These are phyloP conservation scores for Ceratotherium simum DNA, from an alignment of 2,113 vertebrate genomes.

Conservation along the genomic window DNA sequence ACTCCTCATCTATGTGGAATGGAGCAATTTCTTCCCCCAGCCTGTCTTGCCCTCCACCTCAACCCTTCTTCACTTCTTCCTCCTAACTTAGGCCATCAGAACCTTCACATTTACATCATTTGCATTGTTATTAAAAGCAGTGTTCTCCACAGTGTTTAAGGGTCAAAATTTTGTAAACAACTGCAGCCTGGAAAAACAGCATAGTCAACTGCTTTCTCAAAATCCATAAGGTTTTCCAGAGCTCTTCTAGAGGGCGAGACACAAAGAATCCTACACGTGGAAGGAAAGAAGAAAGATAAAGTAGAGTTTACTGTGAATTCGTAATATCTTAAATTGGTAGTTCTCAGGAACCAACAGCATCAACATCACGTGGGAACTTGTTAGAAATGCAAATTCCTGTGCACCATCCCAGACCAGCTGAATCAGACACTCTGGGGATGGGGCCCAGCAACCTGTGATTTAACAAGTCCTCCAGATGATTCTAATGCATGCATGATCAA, in stretches of 20 bases:
- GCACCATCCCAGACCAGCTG: neutral
- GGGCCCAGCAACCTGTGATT: neutral
- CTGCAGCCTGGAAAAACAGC: neutral
- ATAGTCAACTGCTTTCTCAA: neutral
- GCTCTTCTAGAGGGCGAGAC: neutral
- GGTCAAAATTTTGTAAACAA: neutral
- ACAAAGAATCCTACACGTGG: neutral
- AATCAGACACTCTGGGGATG: neutral
- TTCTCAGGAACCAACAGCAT: neutral
- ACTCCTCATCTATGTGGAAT: neutral
- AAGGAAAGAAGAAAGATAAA: neutral
- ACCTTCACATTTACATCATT: neutral
- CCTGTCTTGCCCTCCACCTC: neutral
- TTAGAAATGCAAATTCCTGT: neutral
- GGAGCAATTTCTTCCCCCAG: neutral
- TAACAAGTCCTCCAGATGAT: neutral
- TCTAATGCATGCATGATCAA: neutral
- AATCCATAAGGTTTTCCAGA: neutral
- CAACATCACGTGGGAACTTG: neutral
- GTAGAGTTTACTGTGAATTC: neutral
- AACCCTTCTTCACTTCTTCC: neutral
- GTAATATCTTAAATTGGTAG: neutral
- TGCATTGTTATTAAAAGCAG: neutral
- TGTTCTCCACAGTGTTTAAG: neutral
- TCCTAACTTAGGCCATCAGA: neutral